A percentile compares a stretch with the other conserved stretches of the same genome.
Conservation (phyloP, 2,797 vertebrate species). For the Platyrinchus mystaceus region DNA sequence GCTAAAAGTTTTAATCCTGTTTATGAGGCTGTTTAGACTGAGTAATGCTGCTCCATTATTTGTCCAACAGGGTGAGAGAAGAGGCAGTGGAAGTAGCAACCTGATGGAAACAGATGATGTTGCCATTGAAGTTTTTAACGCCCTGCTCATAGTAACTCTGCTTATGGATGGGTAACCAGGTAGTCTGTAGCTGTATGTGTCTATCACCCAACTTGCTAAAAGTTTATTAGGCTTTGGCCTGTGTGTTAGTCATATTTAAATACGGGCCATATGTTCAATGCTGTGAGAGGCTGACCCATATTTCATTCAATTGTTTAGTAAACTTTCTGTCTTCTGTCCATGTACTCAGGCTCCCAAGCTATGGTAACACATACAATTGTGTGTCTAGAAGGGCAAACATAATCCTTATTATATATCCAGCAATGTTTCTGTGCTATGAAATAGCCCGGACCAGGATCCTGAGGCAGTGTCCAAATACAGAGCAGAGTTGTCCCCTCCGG, state of each 20-base stretch:
- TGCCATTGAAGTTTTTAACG: not conserved
- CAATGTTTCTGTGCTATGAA: not conserved
- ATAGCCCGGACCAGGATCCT: not conserved
- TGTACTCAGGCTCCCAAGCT: not conserved
- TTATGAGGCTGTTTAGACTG: not conserved
- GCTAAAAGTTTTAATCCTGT: not conserved
- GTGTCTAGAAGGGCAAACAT: not conserved
- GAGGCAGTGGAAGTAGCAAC: not conserved
- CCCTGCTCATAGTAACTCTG: not conserved
- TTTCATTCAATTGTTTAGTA: constrained; percentile 43
- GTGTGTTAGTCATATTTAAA: constrained; percentile 25
- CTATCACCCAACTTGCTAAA: not conserved
- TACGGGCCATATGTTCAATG: not conserved
- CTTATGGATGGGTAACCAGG: not conserved
- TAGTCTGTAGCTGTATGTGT: not conserved
- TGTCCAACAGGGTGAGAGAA: not conserved
- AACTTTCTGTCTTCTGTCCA: not conserved
- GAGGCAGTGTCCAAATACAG: not conserved
- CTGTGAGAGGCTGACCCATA: not conserved
- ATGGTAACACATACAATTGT: not conserved
- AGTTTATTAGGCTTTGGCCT: constrained; percentile 15
- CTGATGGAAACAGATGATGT: not conserved
- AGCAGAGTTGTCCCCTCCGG: not conserved
- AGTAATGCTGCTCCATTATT: not conserved
- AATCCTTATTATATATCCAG: not conserved